Conservation (phyloP, 2,797 vertebrate species). For the Cirrhinus mrigala region DNA sequence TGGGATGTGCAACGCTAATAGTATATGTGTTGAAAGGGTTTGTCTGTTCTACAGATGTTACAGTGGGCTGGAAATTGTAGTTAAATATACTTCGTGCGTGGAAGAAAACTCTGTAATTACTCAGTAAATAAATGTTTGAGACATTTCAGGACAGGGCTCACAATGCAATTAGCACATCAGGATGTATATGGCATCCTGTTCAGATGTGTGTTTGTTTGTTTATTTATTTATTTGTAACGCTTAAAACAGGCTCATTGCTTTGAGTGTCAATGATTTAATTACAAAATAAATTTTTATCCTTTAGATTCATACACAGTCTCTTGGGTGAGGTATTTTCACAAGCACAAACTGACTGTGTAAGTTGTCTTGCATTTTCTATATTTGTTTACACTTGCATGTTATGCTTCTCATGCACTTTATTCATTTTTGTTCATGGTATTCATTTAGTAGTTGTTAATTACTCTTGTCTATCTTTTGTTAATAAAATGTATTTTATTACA, state of each 20-base stretch:
- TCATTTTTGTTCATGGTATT: too few species aligned
- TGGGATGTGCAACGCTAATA: neutral
- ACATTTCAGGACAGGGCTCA: neutral
- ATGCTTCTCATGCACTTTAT: too few species aligned
- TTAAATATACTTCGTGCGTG: neutral
- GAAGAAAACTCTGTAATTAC: neutral
- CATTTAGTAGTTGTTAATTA: too few species aligned
- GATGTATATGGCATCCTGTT: neutral
- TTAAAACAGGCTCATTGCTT: neutral
- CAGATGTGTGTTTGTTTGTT: neutral
- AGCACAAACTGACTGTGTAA: too few species aligned
- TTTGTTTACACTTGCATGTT: too few species aligned
- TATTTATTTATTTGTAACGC: neutral
- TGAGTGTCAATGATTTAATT: neutral
- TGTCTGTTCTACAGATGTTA: neutral
- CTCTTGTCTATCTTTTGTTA: too few species aligned
- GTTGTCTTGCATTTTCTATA: too few species aligned
- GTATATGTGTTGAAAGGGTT: neutral
- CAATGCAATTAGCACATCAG: neutral
- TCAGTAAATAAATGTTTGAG: conserved; percentile 1
- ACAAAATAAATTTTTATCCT: neutral
- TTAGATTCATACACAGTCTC: neutral
- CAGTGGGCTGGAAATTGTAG: neutral
- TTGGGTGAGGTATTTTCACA: neutral
- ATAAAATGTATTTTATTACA: too few species aligned